Conservation (phyloP, 2,113 vertebrate genomes). For the Jacana jacana region DNA sequence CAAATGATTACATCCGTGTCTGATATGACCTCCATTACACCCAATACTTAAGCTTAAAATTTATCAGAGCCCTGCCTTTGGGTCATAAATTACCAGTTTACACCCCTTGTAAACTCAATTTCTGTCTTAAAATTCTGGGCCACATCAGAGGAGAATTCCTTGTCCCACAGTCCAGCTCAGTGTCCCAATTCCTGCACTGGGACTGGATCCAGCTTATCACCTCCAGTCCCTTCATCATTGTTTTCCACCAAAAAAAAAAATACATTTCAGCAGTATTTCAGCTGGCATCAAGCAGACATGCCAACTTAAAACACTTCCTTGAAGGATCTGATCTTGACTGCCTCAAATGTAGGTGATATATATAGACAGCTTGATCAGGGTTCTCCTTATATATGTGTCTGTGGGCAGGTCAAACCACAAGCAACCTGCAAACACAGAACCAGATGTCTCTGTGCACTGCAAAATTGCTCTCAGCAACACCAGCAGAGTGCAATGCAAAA, state of each 20-base stretch:
- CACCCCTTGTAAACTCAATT: neutral
- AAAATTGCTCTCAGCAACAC: neutral
- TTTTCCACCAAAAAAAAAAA: neutral
- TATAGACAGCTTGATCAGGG: neutral
- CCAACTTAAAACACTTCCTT: neutral
- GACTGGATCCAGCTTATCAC: neutral
- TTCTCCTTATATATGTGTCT: neutral
- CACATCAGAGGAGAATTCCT: neutral
- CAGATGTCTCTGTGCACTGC: neutral
- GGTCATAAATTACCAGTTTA: neutral
- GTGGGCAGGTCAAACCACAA: neutral
- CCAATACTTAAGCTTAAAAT: neutral
- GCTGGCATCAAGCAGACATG: neutral
- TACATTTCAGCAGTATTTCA: neutral
- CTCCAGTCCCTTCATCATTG: neutral
- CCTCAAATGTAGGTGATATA: neutral
- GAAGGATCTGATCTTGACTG: neutral
- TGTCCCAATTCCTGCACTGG: neutral
- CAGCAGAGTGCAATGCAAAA: neutral
- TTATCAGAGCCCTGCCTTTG: neutral
- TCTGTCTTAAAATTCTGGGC: neutral
- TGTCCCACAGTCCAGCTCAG: neutral
- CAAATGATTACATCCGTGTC: neutral
- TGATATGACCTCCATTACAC: neutral
- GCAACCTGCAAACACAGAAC: neutral